A percentile compares a stretch with the other conserved stretches of the same genome.
Conservation (phyloP, 37 sponge, comb jelly and placozoan species). For the Amphimedon queenslandica region DNA sequence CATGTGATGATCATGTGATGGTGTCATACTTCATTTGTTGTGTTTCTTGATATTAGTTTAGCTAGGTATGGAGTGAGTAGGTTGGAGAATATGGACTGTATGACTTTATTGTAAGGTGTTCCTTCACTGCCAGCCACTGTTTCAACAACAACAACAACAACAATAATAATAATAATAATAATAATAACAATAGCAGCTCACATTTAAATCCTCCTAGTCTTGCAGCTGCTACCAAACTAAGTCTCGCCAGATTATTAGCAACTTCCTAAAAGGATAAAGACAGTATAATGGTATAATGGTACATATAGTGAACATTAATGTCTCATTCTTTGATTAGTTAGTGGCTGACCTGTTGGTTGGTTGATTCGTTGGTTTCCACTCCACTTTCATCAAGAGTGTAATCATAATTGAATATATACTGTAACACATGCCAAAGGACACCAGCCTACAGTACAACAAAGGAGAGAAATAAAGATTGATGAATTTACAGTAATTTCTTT, state of each 20-base stretch:
- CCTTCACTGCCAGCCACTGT: conserved; percentile 34
- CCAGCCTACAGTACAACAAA: conserved; percentile 42
- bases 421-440: conserved; percentile 80
- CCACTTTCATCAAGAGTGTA: conserved; percentile 99
- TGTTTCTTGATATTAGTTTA: conserved; percentile 42
- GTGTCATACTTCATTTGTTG: conserved; percentile 50
- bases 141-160: not conserved
- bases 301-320: not conserved
- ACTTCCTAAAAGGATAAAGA: conserved; percentile 53
- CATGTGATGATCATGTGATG: not conserved
- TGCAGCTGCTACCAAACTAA: conserved; percentile 62
- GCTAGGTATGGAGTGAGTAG: conserved; percentile 84
- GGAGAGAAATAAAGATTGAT: not conserved
- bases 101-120: conserved; percentile 77
- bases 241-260: conserved; percentile 87
- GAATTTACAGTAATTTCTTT: too few relatives aligned
- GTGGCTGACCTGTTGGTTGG: conserved; percentile 74
- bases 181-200: conserved; percentile 16
- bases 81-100: conserved; percentile 52
- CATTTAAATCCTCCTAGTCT: conserved; percentile 76
- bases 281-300: not conserved
- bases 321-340: not conserved
- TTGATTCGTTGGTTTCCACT: conserved; percentile 81
- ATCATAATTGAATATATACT: conserved; percentile 95
- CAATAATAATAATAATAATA: not conserved